A percentile compares a stretch with the other conserved stretches of the same genome.
Conservation (phyloP, 1,140 invertebrate species). For the Zophobas morio region DNA sequence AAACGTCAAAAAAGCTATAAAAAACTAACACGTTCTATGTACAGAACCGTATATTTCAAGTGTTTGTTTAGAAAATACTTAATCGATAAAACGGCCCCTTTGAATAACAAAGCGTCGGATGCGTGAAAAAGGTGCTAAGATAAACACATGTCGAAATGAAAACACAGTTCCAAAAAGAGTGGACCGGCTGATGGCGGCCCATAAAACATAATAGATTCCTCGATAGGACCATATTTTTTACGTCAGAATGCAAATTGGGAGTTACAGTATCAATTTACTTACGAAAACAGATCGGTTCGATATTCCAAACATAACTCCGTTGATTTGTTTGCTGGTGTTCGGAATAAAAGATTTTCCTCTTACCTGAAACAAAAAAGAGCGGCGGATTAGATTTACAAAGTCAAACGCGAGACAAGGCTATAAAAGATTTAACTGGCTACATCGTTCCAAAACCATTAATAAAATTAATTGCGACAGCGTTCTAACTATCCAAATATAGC, state of each 20-base stretch:
- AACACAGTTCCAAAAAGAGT: slow-evolving; percentile 16
- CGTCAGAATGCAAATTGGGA: slow-evolving; percentile 27
- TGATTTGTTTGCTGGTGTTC: slow-evolving; percentile 14
- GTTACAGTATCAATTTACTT: slow-evolving; percentile 22
- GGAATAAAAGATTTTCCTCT: slow-evolving; percentile 11
- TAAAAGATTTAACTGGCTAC: background rate
- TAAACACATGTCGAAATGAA: slow-evolving; percentile 36
- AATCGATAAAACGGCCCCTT: slow-evolving; percentile 38
- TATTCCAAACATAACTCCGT: slow-evolving; percentile 14
- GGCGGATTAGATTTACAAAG: background rate
- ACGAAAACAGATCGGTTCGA: slow-evolving; percentile 16
- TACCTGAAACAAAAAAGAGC: slow-evolving; percentile 26
- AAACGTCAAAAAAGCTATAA: slow-evolving; percentile 35
- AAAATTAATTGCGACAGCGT: slow-evolving; percentile 21
- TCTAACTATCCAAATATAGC: slow-evolving; percentile 13
- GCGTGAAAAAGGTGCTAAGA: slow-evolving; percentile 39
- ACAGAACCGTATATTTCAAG: slow-evolving; percentile 34
- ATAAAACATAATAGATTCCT: slow-evolving; percentile 32
- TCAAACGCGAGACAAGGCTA: background rate
- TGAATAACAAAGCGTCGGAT: slow-evolving; percentile 38
- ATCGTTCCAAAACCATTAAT: slow-evolving; percentile 8
- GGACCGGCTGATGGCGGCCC: slow-evolving; percentile 5
- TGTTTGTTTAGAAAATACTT: slow-evolving; percentile 43
- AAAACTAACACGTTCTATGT: slow-evolving; percentile 31
- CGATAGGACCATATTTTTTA: slow-evolving; percentile 25